A percentile compares a stretch with the other conserved stretches of the same genome.
Conservation (phyloP, 2,888 invertebrate genomes). For the Chloroclysta siterata region DNA sequence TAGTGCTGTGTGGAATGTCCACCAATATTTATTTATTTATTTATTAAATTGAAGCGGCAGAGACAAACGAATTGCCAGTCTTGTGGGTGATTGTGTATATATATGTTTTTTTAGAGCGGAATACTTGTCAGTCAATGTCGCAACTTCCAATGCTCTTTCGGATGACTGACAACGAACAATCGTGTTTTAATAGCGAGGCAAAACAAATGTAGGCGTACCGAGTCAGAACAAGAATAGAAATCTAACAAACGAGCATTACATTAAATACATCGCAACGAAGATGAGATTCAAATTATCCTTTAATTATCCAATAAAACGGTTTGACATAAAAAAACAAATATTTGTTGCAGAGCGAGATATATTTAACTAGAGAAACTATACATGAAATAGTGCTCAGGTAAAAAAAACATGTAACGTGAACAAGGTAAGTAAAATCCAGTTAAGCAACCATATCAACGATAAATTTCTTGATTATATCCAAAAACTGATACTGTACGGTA, state of each 20-base stretch:
- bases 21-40: too few species aligned
- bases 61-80: conserved; percentile 44
- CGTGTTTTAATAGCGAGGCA: conserved; percentile 58
- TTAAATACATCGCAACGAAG: conserved; percentile 24
- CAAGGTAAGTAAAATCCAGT: background rate
- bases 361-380: background rate
- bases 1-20: too few species aligned
- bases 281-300: conserved; percentile 7
- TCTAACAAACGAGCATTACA: conserved; percentile 40
- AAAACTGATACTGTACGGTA: conserved; percentile 7
- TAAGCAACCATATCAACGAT: background rate
- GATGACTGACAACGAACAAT: conserved; percentile 63
- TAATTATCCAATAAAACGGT: too few species aligned
- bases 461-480: conserved; percentile 13
- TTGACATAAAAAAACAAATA: too few species aligned
- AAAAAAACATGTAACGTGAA: background rate
- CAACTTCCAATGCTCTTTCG: conserved; percentile 46
- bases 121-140: conserved; percentile 58
- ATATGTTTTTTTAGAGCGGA: conserved; percentile 28
- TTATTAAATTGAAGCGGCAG: conserved; percentile 51
- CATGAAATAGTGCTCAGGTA: background rate
- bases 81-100: conserved; percentile 58
- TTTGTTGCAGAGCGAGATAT: too few species aligned
- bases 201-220: conserved; percentile 48
- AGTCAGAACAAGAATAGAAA: conserved; percentile 36